Conservation (phyloP, 2,113 vertebrate genomes). For the Dendropsophus ebraccatus region DNA sequence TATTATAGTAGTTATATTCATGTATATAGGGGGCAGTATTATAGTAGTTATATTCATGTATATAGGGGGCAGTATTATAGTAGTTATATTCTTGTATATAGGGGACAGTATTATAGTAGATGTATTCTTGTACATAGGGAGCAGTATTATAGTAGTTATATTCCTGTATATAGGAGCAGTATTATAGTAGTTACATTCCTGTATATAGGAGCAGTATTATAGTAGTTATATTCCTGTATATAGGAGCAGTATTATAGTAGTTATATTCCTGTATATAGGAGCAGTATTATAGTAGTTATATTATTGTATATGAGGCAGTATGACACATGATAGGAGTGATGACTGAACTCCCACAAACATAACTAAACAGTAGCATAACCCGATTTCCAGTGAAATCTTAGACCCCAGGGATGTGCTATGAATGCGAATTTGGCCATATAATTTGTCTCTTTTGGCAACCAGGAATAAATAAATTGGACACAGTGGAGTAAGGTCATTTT, state of each 20-base stretch:
- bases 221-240: too few relatives aligned
- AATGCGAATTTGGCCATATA: neutral
- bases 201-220: too few relatives aligned
- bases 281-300: too few relatives aligned
- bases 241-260: neutral
- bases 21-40: too few relatives aligned
- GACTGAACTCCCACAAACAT: neutral
- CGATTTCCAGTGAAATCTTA: neutral
- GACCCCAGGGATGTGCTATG: neutral
- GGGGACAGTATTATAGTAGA: conserved; percentile 12
- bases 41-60: neutral
- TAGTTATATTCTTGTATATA: neutral
- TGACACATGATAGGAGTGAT: neutral
- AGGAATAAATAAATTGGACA: neutral
- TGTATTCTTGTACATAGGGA: conserved; percentile 14
- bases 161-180: too few relatives aligned
- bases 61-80: neutral
- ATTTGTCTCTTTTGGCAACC: neutral
- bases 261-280: neutral
- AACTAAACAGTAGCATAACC: neutral
- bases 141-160: neutral
- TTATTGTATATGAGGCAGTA: neutral
- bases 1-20: neutral
- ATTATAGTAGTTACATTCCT: too few relatives aligned
- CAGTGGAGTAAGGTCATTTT: neutral